Evolutionary conservation across 2,113 vertebrate species (phyloP).

Genomic region (Proterorhinus semilunaris): DNA sequence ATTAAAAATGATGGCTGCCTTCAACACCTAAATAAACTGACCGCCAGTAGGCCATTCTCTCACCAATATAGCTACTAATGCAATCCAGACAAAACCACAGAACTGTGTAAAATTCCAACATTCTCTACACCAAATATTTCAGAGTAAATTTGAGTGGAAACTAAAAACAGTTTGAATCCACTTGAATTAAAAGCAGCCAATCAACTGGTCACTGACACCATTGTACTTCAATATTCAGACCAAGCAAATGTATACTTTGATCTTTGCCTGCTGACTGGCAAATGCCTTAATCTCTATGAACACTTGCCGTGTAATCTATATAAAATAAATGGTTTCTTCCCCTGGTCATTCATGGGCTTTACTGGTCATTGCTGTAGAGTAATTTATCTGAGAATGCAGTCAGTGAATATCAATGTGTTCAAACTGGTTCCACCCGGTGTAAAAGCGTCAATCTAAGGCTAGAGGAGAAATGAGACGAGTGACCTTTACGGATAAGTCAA

Average conservation of each 20-base stretch:
- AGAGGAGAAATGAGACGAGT: slow-evolving; percentile 10
- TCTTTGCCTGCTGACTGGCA: background rate
- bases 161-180: background rate
- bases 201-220: background rate
- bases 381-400: slow-evolving; percentile 40
- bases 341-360: slow-evolving; percentile 27
- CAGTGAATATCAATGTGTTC: slow-evolving; percentile 25
- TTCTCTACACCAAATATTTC: background rate
- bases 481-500: background rate
- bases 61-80: background rate
- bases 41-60: background rate
- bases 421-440: background rate
- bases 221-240: background rate
- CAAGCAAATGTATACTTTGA: background rate
- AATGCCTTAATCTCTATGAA: background rate
- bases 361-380: background rate
- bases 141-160: background rate
- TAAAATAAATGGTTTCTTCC: slow-evolving; percentile 22
- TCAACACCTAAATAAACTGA: background rate
- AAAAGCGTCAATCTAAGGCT: slow-evolving; percentile 11
- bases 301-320: slow-evolving; percentile 1
- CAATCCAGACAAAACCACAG: background rate
- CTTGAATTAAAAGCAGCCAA: background rate
- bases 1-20: background rate
- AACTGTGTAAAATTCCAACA: background rate